phyloP scores from a whole-genome alignment of 2,888 invertebrate genomes.

The Neoaliturus tenellus region DNA sequence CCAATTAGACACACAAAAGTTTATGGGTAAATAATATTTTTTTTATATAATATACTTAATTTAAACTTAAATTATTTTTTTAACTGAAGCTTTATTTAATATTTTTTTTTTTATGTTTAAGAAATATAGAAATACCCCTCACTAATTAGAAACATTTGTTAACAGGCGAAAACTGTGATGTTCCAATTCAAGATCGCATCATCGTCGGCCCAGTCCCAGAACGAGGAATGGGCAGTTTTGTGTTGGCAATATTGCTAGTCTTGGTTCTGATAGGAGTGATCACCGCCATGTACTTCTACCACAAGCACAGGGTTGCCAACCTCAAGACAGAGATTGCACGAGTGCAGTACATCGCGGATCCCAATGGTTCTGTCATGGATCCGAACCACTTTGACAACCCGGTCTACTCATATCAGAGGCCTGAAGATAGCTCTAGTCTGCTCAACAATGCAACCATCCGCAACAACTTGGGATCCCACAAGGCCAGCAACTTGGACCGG shows the following conservation, averaged over 20 bases:
- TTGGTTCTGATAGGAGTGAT: slow-evolving; percentile 78
- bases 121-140: too few species aligned
- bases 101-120: too few species aligned
- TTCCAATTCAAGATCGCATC: slow-evolving; percentile 58
- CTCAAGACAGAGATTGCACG: slow-evolving; percentile 92
- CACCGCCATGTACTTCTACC: slow-evolving; percentile 82
- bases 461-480: slow-evolving; percentile 79
- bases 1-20: too few species aligned
- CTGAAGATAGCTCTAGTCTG: slow-evolving; percentile 72
- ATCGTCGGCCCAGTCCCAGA: slow-evolving; percentile 51
- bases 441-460: slow-evolving; percentile 74
- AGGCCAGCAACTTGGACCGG: slow-evolving; percentile 76
- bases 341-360: slow-evolving; percentile 91
- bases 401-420: slow-evolving; percentile 81
- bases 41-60: too few species aligned
- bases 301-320: slow-evolving; percentile 86
- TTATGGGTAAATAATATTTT: too few species aligned
- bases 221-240: slow-evolving; percentile 57
- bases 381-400: slow-evolving; percentile 95
- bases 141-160: not conserved
- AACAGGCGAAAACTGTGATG: slow-evolving; percentile 82
- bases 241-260: slow-evolving; percentile 59
- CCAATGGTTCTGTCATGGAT: slow-evolving; percentile 77
- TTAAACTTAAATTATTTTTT: too few species aligned
- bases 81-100: too few species aligned